These are phyloP conservation scores for Chionis minor DNA, from an alignment of 2,113 vertebrate species.

Conservation along the genomic window DNA sequence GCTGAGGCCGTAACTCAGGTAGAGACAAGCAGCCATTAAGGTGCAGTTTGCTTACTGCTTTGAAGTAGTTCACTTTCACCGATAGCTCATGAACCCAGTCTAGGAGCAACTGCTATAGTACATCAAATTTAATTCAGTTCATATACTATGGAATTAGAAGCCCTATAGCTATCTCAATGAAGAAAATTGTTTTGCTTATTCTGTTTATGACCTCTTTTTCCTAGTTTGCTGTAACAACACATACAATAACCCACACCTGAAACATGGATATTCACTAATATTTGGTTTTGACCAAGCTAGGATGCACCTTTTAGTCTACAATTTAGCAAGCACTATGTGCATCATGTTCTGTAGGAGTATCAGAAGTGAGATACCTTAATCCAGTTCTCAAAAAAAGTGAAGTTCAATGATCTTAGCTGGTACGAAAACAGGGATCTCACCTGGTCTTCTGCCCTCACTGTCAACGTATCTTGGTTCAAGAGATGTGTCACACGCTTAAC, in stretches of 20 bases:
- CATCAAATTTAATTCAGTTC: not conserved
- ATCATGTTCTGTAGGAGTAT: not conserved
- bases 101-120: not conserved
- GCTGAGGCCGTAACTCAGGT: not conserved
- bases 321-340: not conserved
- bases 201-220: not conserved
- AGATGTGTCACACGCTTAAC: slow-evolving; percentile 88
- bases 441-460: slow-evolving; percentile 88
- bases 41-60: not conserved
- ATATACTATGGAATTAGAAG: not conserved
- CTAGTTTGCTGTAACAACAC: not conserved
- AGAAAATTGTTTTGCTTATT: not conserved
- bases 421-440: slow-evolving; percentile 50
- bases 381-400: not conserved
- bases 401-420: not conserved
- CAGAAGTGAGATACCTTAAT: not conserved
- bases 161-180: not conserved
- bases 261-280: not conserved
- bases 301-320: not conserved
- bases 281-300: not conserved
- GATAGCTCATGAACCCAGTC: not conserved
- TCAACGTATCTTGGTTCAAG: slow-evolving; percentile 87
- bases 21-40: not conserved
- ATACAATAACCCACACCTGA: not conserved
- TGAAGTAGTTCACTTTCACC: not conserved